Evolutionary conservation across 92 coral and sea anemone genomes (phyloP).

Genomic region (Anthopleura xanthogrammica): DNA sequence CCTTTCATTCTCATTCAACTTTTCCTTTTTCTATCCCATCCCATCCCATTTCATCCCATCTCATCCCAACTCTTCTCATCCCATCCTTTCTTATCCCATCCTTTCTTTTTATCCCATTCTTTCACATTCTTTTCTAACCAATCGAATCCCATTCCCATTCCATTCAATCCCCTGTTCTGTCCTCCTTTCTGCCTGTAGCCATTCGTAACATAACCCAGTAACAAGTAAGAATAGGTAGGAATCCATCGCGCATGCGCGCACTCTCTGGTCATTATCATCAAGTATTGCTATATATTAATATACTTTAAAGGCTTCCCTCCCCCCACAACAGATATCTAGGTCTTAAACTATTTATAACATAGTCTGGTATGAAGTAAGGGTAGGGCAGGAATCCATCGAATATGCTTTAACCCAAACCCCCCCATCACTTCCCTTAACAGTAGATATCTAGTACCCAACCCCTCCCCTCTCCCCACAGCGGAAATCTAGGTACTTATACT

Average conservation of each 20-base stretch:
- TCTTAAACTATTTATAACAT: slow-evolving; percentile 86
- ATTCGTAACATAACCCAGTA: slow-evolving; percentile 83
- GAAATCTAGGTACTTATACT: slow-evolving; percentile 72
- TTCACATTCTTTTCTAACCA: no score
- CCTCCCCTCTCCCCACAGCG: slow-evolving; percentile 3
- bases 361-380: slow-evolving; percentile 86
- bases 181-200: slow-evolving; percentile 18
- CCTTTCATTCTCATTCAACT: no score
- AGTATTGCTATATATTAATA: no score
- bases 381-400: slow-evolving; percentile 75
- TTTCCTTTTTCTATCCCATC: no score
- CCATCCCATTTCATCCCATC: no score
- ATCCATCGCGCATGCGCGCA: slow-evolving; percentile 55
- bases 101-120: no score
- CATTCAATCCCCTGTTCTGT: no score
- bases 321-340: slow-evolving; percentile 33
- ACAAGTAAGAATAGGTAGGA: slow-evolving; percentile 82
- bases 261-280: not conserved
- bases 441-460: not conserved
- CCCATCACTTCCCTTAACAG: not conserved
- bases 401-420: not conserved
- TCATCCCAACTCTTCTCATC: no score
- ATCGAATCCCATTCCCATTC: no score
- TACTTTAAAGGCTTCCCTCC: not conserved
- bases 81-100: no score